Evolutionary conservation across 2,888 invertebrate species (phyloP), one percentile per base, ranked within the genome.

Genomic region (Julus scandinavius): DNA sequence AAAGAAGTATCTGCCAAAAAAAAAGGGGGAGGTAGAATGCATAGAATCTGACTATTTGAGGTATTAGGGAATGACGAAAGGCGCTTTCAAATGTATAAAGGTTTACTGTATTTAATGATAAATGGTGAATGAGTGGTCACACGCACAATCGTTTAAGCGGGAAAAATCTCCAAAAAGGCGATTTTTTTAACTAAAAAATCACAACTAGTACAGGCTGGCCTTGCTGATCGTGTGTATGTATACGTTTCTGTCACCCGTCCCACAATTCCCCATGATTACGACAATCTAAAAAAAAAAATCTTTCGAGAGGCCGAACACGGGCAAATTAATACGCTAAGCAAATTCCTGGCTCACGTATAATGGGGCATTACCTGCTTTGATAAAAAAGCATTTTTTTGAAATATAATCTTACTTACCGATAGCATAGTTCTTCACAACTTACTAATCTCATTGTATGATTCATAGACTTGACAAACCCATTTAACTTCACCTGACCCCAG

Each of bases 241-340:
- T 72, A 72, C 72, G 72, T 72, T 29, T 72, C 72, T 72, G 72
- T 72, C 72, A 72, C 72, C 72, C 72, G 72, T 72, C 72, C 72
- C 72, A 72, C 11, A 11, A 72, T 72, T 72, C 72, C 72, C 72
- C 72, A 29, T 72, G 29, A 72, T 72, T 72, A 29, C 29, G 72
- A 72, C 72, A 72, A 72, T 72, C 72, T 13, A 29, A 72, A 11
- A 29, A 72, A 11, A 29, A 29, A 72, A 72, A 72, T 11, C 58
- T 17, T 58, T 63, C 20, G n/a, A 29, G 7, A 72, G 29, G 29
- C 29, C 29, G 29, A 7, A 72, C 72, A 29, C 72, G 11, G 29
- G 29, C 72, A 29, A 72, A 72, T 72, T 72, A 72, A 29, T 11
- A n/a, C n/a, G 72, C n/a, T 72, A 72, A 29, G 29, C 72, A n/a